Base-by-base conservation (phyloP, 2,113 vertebrate species). In the Saguinus imperator region DNA sequence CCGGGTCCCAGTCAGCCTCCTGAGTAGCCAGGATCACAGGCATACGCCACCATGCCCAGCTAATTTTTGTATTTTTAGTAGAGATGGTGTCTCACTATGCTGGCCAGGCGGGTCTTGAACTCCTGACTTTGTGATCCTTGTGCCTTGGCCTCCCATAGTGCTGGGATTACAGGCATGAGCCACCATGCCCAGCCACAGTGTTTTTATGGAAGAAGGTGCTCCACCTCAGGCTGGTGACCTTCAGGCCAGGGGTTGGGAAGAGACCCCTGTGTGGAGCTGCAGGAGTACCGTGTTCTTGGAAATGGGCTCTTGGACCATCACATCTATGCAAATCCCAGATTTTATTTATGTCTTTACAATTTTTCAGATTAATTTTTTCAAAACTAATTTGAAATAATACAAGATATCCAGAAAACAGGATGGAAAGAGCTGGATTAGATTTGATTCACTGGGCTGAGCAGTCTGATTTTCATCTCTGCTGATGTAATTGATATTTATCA, bases 331-430 rank as follows among this genome's bases (percentile, higher is more conserved):
- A 72, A 21, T 43, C 23, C 52, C 85, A 77, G 29, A 23, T 66
- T 94, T 35, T 37, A 57, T 68, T 70, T 81, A 23, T 80, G 18
- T 95, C 55, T 81, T 81, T 58, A 32, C n/a, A 57, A 8, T 75
- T 94, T 94, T 94, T 70, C 57, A 89, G 58, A 27, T 82, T 95
- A 50, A 40, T 72, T 92, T 95, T 95, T 94, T 64, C 61, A 50
- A 94, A 83, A 61, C 45, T 68, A 50, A 92, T 87, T 94, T 94
- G 58, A 66, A 73, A 77, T 25, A 89, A 66, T 45, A 72, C 11
- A n/a, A 82, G 55, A 58, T 37, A 58, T 57, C 29, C 58, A 37
- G 87, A 84, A 84, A 79, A 68, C 72, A 29, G 20, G 55, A 80
- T 29, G 40, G 79, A 45, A 37, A 79, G 75, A 76, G 12, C n/a